Conservation (phyloP, 1,140 invertebrate genomes). For the Berghia stephanieae region DNA sequence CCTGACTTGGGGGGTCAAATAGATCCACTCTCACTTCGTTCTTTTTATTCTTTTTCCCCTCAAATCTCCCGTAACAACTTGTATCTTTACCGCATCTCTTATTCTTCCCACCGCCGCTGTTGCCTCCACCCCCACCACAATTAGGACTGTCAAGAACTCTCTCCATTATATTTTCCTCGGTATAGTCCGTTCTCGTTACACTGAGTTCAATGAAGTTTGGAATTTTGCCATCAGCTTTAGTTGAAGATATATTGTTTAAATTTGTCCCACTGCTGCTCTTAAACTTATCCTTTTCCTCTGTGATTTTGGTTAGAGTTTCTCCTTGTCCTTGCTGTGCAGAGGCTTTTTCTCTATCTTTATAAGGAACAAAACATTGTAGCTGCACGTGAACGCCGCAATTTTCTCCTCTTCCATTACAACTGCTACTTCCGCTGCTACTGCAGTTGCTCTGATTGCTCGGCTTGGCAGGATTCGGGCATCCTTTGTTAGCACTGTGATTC, state of each 20-base stretch:
- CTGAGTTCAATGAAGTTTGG: constrained; percentile 30
- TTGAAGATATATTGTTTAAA: too few species aligned
- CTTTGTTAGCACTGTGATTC: constrained; percentile 11
- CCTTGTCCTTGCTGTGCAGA: constrained; percentile 37
- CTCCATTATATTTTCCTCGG: too few species aligned
- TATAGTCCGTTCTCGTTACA: constrained; percentile 30
- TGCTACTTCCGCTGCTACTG: neutral
- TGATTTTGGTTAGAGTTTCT: constrained; percentile 57
- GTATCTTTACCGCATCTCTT: constrained; percentile 50
- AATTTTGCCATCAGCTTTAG: too few species aligned
- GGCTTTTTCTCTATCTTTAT: constrained; percentile 57
- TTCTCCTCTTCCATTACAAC: neutral
- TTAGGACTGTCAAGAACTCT: too few species aligned
- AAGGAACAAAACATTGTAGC: constrained; percentile 58
- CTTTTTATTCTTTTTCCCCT: constrained; percentile 43
- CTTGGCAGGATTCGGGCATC: neutral
- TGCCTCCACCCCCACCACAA: constrained; percentile 38
- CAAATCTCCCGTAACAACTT: constrained; percentile 23
- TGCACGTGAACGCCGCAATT: constrained; percentile 37
- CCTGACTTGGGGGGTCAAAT: constrained; percentile 61
- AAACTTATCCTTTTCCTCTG: constrained; percentile 54
- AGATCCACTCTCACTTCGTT: constrained; percentile 53
- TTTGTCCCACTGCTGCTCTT: constrained; percentile 35
- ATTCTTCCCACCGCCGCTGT: constrained; percentile 41
- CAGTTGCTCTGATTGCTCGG: constrained; percentile 9